Percentiles rank a stretch among this genome's conserved stretches.
Evolutionary conservation across 2,797 vertebrate species (phyloP).

Genomic region (Tenualosa thibaudeaui): DNA sequence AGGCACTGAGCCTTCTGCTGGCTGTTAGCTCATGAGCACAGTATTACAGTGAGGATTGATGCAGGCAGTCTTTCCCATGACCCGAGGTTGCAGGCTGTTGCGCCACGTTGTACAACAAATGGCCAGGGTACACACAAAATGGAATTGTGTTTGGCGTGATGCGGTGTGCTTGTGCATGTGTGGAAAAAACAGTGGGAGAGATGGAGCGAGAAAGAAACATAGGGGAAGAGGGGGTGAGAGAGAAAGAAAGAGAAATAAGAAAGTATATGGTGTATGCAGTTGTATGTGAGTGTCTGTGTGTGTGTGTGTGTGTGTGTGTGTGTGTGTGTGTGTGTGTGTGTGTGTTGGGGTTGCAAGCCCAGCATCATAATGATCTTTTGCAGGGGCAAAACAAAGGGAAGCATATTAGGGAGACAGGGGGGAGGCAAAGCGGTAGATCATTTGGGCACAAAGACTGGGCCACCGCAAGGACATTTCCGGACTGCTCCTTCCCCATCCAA

Average conservation of each 20-base stretch:
- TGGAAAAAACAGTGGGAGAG: not conserved
- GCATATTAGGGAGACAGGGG: not conserved
- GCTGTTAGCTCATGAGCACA: slow-evolving; percentile 31
- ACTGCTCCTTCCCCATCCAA: not conserved
- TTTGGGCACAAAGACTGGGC: not conserved
- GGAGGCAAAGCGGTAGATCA: slow-evolving; percentile 5
- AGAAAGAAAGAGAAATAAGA: too few relatives aligned
- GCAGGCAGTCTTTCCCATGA: slow-evolving; percentile 18
- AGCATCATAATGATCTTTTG: not conserved
- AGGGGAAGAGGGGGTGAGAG: not conserved
- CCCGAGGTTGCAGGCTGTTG: slow-evolving; percentile 24
- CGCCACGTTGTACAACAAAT: not conserved
- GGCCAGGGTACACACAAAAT: not conserved
- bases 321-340: not conserved
- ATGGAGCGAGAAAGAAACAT: not conserved
- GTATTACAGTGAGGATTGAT: slow-evolving; percentile 30
- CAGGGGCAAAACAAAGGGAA: not conserved
- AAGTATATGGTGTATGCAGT: too few relatives aligned
- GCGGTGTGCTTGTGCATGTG: not conserved
- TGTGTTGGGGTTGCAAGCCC: not conserved
- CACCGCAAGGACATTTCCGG: not conserved
- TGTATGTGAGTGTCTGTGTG: not conserved
- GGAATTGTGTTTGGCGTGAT: slow-evolving; percentile 20
- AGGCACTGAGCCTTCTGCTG: slow-evolving; percentile 10
- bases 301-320: not conserved